phyloP scores from a whole-genome alignment of 2,888 invertebrate species.

The Polymixis flavicincta region DNA sequence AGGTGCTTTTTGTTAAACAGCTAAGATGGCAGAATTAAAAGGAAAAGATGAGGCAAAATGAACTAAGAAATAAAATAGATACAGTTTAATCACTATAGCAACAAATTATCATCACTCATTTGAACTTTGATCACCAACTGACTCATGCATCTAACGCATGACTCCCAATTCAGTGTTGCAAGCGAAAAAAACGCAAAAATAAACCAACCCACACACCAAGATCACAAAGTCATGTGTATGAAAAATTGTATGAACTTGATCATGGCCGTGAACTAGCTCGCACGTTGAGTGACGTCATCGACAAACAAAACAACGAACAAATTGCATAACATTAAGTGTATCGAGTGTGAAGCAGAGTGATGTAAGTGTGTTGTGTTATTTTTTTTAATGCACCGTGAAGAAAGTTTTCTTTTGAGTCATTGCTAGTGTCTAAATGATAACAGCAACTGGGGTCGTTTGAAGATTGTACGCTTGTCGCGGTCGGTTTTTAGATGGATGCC shows the following conservation, averaged over 20 bases:
- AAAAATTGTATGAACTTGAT: constrained; percentile 81
- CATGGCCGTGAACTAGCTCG: constrained; percentile 80
- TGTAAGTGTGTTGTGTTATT: constrained; percentile 33
- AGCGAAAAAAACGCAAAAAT: constrained; percentile 47
- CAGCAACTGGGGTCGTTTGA: no score
- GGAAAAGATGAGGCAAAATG: neutral
- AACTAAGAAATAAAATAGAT: neutral
- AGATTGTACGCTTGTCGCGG: neutral
- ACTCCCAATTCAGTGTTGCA: constrained; percentile 38
- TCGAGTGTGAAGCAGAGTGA: constrained; percentile 50
- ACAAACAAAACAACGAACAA: constrained; percentile 79
- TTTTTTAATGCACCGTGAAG: constrained; percentile 20
- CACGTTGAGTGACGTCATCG: constrained; percentile 81
- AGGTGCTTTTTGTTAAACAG: neutral
- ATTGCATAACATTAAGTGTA: constrained; percentile 85
- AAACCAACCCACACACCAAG: constrained; percentile 56
- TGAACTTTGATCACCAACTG: constrained; percentile 27
- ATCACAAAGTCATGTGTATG: constrained; percentile 55
- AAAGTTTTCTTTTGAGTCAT: neutral
- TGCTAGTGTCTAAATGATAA: neutral
- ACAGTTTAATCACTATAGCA: constrained; percentile 16
- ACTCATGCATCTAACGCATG: constrained; percentile 52
- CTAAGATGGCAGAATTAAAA: neutral
- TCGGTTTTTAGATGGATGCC: neutral
- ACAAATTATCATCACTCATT: constrained; percentile 18